Evolutionary conservation across 2,888 invertebrate genomes (phyloP).

Genomic region (Cotesia congregata): DNA sequence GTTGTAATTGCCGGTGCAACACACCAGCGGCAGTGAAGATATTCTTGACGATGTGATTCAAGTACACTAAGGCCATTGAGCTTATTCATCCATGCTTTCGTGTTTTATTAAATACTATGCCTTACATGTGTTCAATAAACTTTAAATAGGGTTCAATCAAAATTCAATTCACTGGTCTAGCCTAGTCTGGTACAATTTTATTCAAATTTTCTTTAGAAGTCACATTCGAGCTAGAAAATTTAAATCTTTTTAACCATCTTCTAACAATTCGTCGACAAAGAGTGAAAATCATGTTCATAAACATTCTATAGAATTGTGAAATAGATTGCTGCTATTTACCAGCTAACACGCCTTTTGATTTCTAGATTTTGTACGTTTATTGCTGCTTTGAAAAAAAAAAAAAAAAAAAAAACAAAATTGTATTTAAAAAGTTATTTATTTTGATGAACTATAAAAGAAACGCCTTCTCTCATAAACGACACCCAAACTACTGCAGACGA

Average conservation of each 20-base stretch:
- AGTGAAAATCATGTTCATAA: too few species aligned
- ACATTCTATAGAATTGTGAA: too few species aligned
- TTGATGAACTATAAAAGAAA: conserved; percentile 11
- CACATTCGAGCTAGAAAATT: too few species aligned
- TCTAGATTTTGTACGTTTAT: too few species aligned
- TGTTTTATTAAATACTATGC: background rate
- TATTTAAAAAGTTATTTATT: background rate
- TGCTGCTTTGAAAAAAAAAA: too few species aligned
- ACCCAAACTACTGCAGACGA: background rate
- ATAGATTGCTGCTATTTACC: too few species aligned
- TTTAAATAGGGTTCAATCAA: background rate
- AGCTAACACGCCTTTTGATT: too few species aligned
- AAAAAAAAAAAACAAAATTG: too few species aligned
- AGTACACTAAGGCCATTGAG: conserved; percentile 55
- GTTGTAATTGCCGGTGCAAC: conserved; percentile 53
- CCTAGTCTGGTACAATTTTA: background rate
- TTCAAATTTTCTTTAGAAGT: too few species aligned
- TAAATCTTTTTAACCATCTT: too few species aligned
- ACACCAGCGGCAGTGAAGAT: conserved; percentile 48
- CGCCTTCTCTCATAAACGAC: conserved; percentile 36
- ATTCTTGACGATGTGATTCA: conserved; percentile 59
- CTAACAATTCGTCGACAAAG: too few species aligned
- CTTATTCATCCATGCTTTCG: conserved; percentile 22
- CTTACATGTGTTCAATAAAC: background rate
- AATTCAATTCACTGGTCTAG: background rate